phyloP scores from a whole-genome alignment of 2,888 invertebrate genomes.

The Hypomecis atomaria region DNA sequence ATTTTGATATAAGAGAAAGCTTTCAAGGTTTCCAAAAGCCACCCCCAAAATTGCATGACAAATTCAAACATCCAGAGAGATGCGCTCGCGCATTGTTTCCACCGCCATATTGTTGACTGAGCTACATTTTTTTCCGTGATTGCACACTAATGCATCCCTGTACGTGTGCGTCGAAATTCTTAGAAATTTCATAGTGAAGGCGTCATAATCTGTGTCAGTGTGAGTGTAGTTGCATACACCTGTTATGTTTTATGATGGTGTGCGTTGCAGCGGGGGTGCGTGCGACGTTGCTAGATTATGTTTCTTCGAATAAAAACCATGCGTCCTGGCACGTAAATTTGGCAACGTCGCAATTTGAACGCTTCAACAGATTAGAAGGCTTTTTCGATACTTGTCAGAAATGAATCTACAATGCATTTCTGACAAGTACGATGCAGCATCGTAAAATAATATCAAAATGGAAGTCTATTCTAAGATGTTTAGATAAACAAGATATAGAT shows the following conservation, averaged over 20 bases:
- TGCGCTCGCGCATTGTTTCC: conserved; percentile 60
- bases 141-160: conserved; percentile 45
- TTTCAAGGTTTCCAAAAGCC: conserved; percentile 12
- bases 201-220: conserved; percentile 42
- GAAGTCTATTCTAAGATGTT: too few relatives aligned
- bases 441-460: too few relatives aligned
- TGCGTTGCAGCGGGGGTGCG: conserved; percentile 51
- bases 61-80: conserved; percentile 44
- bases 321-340: conserved; percentile 67
- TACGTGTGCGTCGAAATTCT: conserved; percentile 61
- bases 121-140: conserved; percentile 61
- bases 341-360: conserved; percentile 77
- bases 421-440: too few relatives aligned
- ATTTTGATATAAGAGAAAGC: conserved; percentile 2
- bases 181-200: conserved; percentile 50
- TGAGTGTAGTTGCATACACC: conserved; percentile 61
- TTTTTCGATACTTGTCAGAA: neutral
- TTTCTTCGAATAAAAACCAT: conserved; percentile 54
- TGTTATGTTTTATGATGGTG: conserved; percentile 55
- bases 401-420: too few relatives aligned
- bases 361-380: conserved; percentile 40
- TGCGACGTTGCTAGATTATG: conserved; percentile 78
- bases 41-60: conserved; percentile 51
- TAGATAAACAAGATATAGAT: too few relatives aligned
- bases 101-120: conserved; percentile 53